Conservation (phyloP, 2,113 vertebrate genomes). For the Otis tarda region DNA sequence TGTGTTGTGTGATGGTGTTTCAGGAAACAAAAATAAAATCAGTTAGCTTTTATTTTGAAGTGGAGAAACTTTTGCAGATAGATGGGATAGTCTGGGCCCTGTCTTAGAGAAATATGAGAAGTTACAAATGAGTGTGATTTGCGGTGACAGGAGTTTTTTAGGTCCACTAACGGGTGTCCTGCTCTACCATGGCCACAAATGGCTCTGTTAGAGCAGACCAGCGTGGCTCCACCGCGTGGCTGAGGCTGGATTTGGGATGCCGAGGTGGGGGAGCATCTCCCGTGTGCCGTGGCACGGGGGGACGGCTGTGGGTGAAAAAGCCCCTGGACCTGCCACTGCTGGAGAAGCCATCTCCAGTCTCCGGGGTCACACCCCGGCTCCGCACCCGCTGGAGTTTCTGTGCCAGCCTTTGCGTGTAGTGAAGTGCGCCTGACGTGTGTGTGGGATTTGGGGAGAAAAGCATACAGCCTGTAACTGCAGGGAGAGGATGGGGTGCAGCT, state of each 20-base stretch:
- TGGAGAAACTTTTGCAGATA: background rate
- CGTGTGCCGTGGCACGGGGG: fast-evolving
- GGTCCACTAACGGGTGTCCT: background rate
- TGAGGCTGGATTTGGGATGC: background rate
- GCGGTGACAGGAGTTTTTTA: background rate
- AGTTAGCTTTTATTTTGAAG: background rate
- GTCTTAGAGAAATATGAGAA: background rate
- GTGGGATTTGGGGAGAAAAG: background rate
- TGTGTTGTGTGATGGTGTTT: background rate
- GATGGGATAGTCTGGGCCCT: background rate
- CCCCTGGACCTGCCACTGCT: fast-evolving
- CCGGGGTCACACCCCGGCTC: background rate
- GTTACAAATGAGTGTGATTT: background rate
- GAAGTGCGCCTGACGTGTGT: fast-evolving
- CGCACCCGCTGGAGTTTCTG: fast-evolving
- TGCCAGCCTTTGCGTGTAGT: fast-evolving
- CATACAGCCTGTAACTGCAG: fast-evolving
- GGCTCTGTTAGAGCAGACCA: background rate
- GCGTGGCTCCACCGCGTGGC: fast-evolving
- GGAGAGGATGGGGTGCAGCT: background rate
- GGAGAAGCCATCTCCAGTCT: background rate
- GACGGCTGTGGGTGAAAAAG: background rate
- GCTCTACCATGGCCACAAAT: background rate
- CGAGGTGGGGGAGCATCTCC: background rate
- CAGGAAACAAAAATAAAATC: background rate